Conservation (phyloP, 2,888 invertebrate species). For the Ennomos quercinarius region DNA sequence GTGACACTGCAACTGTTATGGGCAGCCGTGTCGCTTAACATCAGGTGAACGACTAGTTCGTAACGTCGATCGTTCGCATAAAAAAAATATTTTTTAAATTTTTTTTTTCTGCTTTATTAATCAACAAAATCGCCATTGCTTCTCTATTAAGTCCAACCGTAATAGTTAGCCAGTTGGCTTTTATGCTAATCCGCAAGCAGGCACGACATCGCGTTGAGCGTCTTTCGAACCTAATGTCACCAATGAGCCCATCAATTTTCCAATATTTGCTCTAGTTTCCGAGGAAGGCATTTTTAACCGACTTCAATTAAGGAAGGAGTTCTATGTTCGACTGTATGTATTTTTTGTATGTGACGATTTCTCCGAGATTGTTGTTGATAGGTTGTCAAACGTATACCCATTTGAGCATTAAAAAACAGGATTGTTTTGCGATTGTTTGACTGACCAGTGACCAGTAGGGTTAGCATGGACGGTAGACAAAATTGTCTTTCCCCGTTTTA, state of each 20-base stretch:
- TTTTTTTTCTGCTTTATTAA: not conserved
- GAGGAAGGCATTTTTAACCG: slow-evolving; percentile 31
- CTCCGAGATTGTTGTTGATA: no score
- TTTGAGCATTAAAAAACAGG: no score
- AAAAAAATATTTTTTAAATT: no score
- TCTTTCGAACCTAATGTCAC: slow-evolving; percentile 48
- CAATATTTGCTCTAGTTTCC: slow-evolving; percentile 42
- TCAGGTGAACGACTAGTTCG: no score
- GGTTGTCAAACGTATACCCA: no score
- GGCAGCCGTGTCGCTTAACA: no score
- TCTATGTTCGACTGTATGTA: not conserved
- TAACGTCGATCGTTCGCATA: no score
- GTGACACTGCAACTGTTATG: no score
- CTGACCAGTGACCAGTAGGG: no score
- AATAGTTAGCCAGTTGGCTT: slow-evolving; percentile 71
- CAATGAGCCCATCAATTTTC: slow-evolving; percentile 46
- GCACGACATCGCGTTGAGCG: slow-evolving; percentile 63
- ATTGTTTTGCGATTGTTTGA: no score
- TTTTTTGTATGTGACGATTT: not conserved
- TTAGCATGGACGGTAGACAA: no score
- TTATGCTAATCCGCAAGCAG: slow-evolving; percentile 74
- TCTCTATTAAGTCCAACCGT: slow-evolving; percentile 46
- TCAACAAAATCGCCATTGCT: slow-evolving; percentile 47
- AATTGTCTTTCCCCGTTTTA: no score
- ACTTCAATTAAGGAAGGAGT: not conserved